Evolutionary conservation across 2,888 invertebrate species (phyloP).

Genomic region (Apamea anceps): DNA sequence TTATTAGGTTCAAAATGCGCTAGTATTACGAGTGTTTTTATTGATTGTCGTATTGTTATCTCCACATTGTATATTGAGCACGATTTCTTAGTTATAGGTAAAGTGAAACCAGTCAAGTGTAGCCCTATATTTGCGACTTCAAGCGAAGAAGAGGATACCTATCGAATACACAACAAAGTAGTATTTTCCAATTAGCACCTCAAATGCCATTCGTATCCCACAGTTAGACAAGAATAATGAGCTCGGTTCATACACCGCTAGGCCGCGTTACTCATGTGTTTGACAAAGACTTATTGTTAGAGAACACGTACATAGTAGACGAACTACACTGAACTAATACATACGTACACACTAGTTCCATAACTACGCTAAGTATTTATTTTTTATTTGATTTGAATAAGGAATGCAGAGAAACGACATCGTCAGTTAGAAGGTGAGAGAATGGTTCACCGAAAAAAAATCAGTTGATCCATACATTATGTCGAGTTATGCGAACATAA

Average conservation of each 20-base stretch:
- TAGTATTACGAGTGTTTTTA: neutral
- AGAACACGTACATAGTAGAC: conserved; percentile 23
- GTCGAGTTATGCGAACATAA: too few relatives aligned
- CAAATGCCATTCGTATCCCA: conserved; percentile 73
- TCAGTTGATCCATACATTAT: too few relatives aligned
- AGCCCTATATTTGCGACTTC: conserved; percentile 29
- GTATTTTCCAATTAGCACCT: conserved; percentile 71
- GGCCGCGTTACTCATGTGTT: conserved; percentile 55
- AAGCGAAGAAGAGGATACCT: conserved; percentile 41
- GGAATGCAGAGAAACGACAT: neutral
- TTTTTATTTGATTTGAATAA: conserved; percentile 12
- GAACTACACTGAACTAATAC: neutral
- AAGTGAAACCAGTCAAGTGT: conserved; percentile 15
- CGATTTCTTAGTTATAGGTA: conserved; percentile 10
- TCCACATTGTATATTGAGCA: neutral
- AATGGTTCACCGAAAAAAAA: too few relatives aligned
- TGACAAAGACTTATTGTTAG: conserved; percentile 61
- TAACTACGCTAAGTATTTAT: conserved; percentile 1
- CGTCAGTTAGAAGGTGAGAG: neutral
- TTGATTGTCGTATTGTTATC: neutral
- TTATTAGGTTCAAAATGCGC: too few relatives aligned
- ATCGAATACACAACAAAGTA: conserved; percentile 50
- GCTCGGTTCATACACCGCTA: conserved; percentile 64
- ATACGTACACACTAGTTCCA: neutral
- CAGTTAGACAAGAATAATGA: conserved; percentile 68